These are phyloP conservation scores for Oedothorax gibbosus DNA, from an alignment of 1,140 invertebrate genomes.

Conservation along the genomic window DNA sequence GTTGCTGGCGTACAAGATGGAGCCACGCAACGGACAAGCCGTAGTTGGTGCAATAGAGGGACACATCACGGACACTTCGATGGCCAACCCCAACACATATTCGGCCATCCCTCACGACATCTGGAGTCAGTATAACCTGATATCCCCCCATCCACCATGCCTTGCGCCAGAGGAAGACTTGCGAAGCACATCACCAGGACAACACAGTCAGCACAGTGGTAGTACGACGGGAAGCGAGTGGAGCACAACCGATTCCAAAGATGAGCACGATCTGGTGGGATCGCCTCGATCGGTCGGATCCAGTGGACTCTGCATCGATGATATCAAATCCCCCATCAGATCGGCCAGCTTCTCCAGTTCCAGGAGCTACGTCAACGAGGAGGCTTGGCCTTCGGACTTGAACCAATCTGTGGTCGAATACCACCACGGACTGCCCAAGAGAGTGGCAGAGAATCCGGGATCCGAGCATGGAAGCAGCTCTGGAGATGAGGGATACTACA, in stretches of 20 bases:
- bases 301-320: conserved; percentile 73
- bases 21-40: conserved; percentile 70
- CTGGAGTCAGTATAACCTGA: conserved; percentile 39
- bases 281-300: conserved; percentile 73
- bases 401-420: conserved; percentile 76
- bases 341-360: conserved; percentile 78
- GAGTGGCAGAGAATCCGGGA: conserved; percentile 78
- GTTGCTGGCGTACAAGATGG: conserved; percentile 89
- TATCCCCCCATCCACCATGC: conserved; percentile 18
- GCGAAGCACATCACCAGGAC: conserved; percentile 49
- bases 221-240: conserved; percentile 59
- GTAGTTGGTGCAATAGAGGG: conserved; percentile 24
- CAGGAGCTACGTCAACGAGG: conserved; percentile 49
- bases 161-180: conserved; percentile 39
- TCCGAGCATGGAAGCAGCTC: conserved; percentile 74
- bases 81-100: conserved; percentile 23
- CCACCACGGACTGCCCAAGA: conserved; percentile 68
- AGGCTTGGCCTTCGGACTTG: conserved; percentile 32
- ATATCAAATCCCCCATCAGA: conserved; percentile 83
- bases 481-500: conserved; percentile 74
- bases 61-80: conserved; percentile 3
- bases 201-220: conserved; percentile 44
- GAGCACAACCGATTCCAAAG: conserved; percentile 62
- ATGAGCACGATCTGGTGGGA: conserved; percentile 71
- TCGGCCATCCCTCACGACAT: conserved; percentile 40